Conservation (phyloP, 2,888 invertebrate genomes). For the Halocaridina rubra region DNA sequence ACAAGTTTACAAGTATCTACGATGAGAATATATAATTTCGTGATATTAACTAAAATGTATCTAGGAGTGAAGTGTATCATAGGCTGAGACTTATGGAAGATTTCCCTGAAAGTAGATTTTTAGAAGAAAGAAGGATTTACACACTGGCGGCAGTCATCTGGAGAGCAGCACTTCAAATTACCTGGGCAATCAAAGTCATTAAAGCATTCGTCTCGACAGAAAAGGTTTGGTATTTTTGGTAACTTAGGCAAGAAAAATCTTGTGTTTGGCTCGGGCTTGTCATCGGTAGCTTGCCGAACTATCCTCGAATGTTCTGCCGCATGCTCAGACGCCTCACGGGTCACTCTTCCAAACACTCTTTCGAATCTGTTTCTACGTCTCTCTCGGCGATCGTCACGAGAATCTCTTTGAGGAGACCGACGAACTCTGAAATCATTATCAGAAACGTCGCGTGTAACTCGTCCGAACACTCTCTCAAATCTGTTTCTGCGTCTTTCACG, state of each 20-base stretch:
- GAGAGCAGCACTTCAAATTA: conserved; percentile 40
- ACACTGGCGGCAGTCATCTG: conserved; percentile 27
- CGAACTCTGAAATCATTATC: not conserved
- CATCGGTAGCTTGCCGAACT: not conserved
- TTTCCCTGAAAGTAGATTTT: too few relatives aligned
- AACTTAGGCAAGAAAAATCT: conserved; percentile 20
- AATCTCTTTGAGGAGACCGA: not conserved
- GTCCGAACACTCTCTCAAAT: not conserved
- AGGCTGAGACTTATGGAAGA: too few relatives aligned
- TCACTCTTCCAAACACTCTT: not conserved
- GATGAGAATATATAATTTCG: too few relatives aligned
- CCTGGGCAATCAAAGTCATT: conserved; percentile 48
- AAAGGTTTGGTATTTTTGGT: conserved; percentile 13
- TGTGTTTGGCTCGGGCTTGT: not conserved
- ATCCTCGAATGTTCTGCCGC: not conserved
- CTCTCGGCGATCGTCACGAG: not conserved
- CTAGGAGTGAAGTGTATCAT: too few relatives aligned
- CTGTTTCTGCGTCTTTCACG: not conserved
- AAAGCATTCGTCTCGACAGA: conserved; percentile 30
- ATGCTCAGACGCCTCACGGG: not conserved
- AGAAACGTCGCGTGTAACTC: not conserved
- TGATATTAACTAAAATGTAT: too few relatives aligned
- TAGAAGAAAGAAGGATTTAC: not conserved
- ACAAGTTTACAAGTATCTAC: too few relatives aligned
- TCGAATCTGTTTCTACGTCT: not conserved